A percentile compares a stretch with the other conserved stretches of the same genome.
phyloP scores from a whole-genome alignment of 2,113 vertebrate species.

The Platichthys flesus region DNA sequence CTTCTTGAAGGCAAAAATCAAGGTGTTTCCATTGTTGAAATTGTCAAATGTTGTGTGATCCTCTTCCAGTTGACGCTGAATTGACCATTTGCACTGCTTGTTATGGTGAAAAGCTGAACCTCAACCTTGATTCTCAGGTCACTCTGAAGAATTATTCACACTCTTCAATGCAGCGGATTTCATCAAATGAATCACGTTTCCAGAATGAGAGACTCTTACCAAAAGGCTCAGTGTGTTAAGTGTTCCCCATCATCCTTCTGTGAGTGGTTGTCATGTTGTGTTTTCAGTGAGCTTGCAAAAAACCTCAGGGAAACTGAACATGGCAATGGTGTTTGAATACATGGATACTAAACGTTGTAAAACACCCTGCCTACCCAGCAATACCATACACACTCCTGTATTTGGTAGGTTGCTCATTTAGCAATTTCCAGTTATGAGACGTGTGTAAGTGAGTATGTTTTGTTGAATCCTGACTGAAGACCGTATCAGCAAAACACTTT shows the following conservation, averaged over 20 bases:
- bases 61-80: background rate
- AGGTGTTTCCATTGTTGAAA: background rate
- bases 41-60: background rate
- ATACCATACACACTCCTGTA: background rate
- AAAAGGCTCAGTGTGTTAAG: background rate
- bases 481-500: slow-evolving; percentile 28
- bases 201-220: slow-evolving; percentile 6
- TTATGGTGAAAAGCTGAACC: background rate
- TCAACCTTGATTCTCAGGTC: background rate
- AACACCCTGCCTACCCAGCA: background rate
- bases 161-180: background rate
- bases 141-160: background rate
- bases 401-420: background rate
- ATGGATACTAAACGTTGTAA: background rate
- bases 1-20: background rate
- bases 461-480: background rate
- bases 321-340: slow-evolving; percentile 5
- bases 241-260: background rate
- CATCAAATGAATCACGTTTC: background rate
- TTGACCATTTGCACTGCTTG: background rate
- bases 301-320: background rate
- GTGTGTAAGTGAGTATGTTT: slow-evolving; percentile 13
- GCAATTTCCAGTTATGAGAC: slow-evolving; percentile 17
- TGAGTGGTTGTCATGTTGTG: background rate
- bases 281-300: slow-evolving; percentile 17